Conservation (phyloP, 2,113 vertebrate genomes). For the Urocynchramus pylzowi region DNA sequence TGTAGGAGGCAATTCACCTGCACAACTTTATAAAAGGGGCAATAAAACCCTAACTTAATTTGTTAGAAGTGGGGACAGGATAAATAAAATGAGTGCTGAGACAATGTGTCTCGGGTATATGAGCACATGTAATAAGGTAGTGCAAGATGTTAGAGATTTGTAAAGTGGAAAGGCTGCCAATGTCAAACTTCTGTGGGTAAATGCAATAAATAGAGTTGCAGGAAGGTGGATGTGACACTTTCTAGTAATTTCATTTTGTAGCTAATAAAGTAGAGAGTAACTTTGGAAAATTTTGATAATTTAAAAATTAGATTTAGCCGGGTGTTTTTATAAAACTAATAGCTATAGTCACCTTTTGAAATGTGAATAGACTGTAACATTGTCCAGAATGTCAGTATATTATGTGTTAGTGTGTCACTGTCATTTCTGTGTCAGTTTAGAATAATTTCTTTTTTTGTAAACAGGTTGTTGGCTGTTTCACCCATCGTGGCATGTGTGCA, state of each 20-base stretch:
- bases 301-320: not conserved
- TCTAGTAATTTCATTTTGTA: not conserved
- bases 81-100: not conserved
- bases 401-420: not conserved
- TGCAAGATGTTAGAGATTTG: not conserved
- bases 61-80: not conserved
- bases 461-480: slow-evolving; percentile 79
- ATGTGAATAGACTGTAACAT: accelerated
- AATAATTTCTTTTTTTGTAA: not conserved
- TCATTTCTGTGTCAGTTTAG: not conserved
- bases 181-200: not conserved
- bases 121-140: not conserved
- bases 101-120: not conserved
- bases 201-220: not conserved
- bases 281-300: not conserved
- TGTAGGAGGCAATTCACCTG: not conserved
- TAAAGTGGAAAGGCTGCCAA: not conserved
- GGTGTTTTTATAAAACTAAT: not conserved
- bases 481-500: slow-evolving; percentile 88
- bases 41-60: accelerated
- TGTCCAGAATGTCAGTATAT: not conserved
- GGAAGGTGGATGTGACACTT: not conserved
- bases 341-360: not conserved
- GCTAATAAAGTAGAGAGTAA: not conserved
- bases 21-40: not conserved